phyloP scores from a whole-genome alignment of 2,797 vertebrate species.

The Melanotaenia trifasciata region DNA sequence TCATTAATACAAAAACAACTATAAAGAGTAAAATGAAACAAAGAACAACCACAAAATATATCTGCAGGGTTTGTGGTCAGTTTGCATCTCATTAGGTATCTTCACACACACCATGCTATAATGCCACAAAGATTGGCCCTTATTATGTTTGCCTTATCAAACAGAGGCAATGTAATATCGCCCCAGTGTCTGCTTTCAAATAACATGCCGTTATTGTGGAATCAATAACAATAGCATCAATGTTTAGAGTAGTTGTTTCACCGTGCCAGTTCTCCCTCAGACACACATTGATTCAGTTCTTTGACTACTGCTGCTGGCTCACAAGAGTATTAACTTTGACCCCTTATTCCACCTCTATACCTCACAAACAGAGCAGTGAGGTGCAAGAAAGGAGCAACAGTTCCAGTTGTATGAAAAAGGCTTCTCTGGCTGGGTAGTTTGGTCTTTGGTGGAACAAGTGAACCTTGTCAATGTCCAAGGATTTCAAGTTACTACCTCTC shows the following conservation, averaged over 20 bases:
- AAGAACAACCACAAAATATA: not conserved
- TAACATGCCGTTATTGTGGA: conserved; percentile 12
- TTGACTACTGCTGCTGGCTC: conserved; percentile 8
- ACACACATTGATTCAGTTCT: conserved; percentile 11
- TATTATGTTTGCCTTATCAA: conserved; percentile 6
- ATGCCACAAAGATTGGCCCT: conserved; percentile 2
- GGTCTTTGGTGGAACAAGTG: not conserved
- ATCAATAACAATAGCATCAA: conserved; percentile 14
- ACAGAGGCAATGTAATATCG: conserved; percentile 8
- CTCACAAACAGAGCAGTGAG: not conserved
- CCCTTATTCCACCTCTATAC: not conserved
- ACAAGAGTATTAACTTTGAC: conserved; percentile 11
- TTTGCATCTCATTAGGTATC: not conserved
- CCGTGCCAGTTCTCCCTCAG: not conserved
- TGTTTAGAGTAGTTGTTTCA: conserved; percentile 15
- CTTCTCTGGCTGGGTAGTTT: not conserved
- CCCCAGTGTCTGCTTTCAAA: conserved; percentile 19
- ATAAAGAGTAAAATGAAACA: not conserved
- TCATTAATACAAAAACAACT: not conserved
- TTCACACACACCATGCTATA: not conserved
- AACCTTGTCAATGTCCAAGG: not conserved
- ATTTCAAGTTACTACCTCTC: no score
- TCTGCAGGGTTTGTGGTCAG: not conserved
- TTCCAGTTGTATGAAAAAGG: not conserved
- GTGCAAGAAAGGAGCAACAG: conserved; percentile 3